phyloP scores from a whole-genome alignment of 1,140 invertebrate species.

The Drosophila ficusphila region DNA sequence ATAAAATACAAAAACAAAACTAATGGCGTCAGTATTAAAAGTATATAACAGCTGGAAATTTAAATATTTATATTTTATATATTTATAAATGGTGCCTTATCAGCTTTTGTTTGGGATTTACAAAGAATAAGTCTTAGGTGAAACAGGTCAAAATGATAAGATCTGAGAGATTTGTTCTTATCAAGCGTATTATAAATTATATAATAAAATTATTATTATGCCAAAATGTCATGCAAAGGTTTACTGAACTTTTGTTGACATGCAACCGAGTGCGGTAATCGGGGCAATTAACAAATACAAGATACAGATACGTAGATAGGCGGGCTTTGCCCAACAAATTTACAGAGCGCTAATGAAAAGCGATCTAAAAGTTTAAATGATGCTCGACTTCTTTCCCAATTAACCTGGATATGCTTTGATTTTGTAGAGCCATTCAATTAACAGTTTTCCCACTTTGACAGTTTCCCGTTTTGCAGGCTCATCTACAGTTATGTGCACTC shows the following conservation, averaged over 20 bases:
- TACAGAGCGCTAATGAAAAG: constrained; percentile 61
- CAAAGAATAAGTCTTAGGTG: constrained; percentile 13
- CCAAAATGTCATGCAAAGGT: constrained; percentile 13
- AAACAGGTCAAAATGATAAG: constrained; percentile 5
- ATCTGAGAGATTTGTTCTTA: not conserved
- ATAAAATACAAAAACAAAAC: not conserved
- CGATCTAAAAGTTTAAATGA: constrained; percentile 11
- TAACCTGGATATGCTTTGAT: constrained; percentile 30
- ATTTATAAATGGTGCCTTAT: not conserved
- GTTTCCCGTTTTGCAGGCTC: constrained; percentile 27
- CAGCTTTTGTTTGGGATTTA: constrained; percentile 8
- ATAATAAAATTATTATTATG: constrained; percentile 35
- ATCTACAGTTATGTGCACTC: constrained; percentile 73
- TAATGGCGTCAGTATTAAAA: not conserved
- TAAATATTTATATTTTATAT: not conserved
- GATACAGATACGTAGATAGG: constrained; percentile 29
- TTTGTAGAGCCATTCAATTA: constrained; percentile 72
- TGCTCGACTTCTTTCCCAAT: constrained; percentile 43
- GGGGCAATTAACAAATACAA: constrained; percentile 44
- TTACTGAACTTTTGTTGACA: constrained; percentile 35
- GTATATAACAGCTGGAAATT: not conserved
- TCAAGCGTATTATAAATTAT: constrained; percentile 15
- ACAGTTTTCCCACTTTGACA: constrained; percentile 38
- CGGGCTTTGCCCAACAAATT: constrained; percentile 55
- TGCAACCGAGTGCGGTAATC: constrained; percentile 36